Evolutionary conservation across 2,797 vertebrate species (phyloP).

Genomic region (Furcifer pardalis): DNA sequence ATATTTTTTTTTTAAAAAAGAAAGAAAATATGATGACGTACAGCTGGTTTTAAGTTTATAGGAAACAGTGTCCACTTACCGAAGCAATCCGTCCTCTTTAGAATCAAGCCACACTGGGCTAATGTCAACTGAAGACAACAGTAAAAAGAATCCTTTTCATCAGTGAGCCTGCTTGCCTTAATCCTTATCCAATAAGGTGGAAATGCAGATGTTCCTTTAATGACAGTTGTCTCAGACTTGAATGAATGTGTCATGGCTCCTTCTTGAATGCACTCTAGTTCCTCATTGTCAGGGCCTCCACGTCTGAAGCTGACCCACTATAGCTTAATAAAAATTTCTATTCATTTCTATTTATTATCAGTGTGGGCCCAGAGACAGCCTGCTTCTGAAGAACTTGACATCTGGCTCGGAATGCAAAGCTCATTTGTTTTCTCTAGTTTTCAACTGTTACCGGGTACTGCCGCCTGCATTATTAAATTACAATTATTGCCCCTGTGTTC

Average conservation of each 20-base stretch:
- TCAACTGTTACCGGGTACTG: constrained; percentile 50
- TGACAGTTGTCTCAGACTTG: background rate
- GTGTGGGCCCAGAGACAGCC: constrained; percentile 56
- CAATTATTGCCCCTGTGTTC: constrained; percentile 60
- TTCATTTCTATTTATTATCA: constrained; percentile 52
- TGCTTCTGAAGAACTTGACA: constrained; percentile 42
- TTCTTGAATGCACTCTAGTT: constrained; percentile 24
- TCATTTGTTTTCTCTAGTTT: constrained; percentile 61
- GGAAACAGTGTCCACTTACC: background rate
- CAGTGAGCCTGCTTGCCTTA: background rate
- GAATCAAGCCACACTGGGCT: background rate
- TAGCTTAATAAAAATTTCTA: constrained; percentile 52
- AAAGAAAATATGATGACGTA: no score
- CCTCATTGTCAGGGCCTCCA: constrained; percentile 18
- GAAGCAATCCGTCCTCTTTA: background rate
- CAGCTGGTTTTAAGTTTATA: background rate
- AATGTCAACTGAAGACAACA: background rate
- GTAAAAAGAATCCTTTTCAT: background rate
- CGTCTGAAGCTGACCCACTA: constrained; percentile 23
- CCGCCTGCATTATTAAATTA: constrained; percentile 68
- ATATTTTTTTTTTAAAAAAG: no score
- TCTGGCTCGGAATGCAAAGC: constrained; percentile 52
- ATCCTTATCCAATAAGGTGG: background rate
- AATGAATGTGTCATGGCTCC: constrained; percentile 36
- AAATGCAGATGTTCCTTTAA: constrained; percentile 32